Evolutionary conservation across 1,140 invertebrate genomes (phyloP).

Genomic region (Littorina saxatilis): DNA sequence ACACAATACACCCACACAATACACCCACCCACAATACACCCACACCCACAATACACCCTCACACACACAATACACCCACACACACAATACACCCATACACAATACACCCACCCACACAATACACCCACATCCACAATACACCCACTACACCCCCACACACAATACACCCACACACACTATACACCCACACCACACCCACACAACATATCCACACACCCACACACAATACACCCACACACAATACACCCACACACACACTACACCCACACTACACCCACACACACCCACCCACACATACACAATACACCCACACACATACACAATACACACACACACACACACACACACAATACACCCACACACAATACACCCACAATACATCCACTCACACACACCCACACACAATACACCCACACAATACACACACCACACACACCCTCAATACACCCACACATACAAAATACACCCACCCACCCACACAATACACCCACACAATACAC

Average conservation of each 20-base stretch:
- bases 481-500: background rate
- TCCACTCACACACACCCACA: background rate
- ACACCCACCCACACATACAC: conserved; percentile 6
- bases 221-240: background rate
- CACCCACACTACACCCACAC: background rate
- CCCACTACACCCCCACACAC: background rate
- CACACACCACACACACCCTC: background rate
- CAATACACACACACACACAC: background rate
- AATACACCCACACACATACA: background rate
- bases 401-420: too few relatives aligned
- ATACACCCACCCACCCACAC: background rate
- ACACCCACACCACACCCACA: conserved; percentile 12
- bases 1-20: too few relatives aligned
- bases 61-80: too few relatives aligned
- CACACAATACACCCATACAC: background rate
- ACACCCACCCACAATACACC: too few relatives aligned
- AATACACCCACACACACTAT: background rate
- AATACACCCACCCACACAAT: background rate
- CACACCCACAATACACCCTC: too few relatives aligned
- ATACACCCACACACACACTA: background rate
- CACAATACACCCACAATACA: too few relatives aligned
- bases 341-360: background rate
- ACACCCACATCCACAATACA: background rate
- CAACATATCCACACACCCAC: background rate
- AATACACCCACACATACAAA: background rate